Evolutionary conservation across 2,888 invertebrate species (phyloP).

Genomic region (Aproaerema taeniolella): DNA sequence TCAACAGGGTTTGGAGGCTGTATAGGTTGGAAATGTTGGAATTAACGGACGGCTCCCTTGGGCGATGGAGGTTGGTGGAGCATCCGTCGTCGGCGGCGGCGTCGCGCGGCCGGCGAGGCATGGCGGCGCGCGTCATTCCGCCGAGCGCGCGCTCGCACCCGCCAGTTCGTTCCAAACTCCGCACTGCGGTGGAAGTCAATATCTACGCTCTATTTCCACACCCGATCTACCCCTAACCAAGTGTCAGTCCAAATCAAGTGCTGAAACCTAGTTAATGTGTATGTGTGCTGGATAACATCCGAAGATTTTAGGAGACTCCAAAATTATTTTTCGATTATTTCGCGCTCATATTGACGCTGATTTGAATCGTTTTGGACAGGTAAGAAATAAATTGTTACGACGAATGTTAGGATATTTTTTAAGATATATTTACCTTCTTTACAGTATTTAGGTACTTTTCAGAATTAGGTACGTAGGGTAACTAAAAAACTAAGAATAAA

Average conservation of each 20-base stretch:
- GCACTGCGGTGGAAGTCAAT: constrained; percentile 60
- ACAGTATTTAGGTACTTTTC: no score
- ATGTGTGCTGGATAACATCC: constrained; percentile 29
- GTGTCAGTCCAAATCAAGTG: constrained; percentile 33
- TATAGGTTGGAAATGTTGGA: constrained; percentile 26
- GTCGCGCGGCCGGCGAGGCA: constrained; percentile 20
- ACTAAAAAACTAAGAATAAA: no score
- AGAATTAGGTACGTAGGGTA: no score
- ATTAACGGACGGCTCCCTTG: constrained; percentile 30
- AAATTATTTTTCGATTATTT: constrained; percentile 34
- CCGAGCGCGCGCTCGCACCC: constrained; percentile 27
- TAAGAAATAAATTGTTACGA: constrained; percentile 38
- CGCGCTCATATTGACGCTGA: constrained; percentile 43
- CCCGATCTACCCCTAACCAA: constrained; percentile 3
- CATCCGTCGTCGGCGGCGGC: no score
- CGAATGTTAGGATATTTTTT: constrained; percentile 3
- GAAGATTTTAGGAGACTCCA: constrained; percentile 42
- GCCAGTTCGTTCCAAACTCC: constrained; percentile 59
- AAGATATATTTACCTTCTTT: no score
- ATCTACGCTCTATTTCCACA: constrained; percentile 1
- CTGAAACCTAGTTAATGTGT: constrained; percentile 34
- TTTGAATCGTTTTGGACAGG: constrained; percentile 49
- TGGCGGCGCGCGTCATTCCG: constrained; percentile 23
- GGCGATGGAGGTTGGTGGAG: constrained; percentile 27
- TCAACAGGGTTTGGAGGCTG: background rate